Evolutionary conservation across 2,888 invertebrate species (phyloP).

Genomic region (Acheta domesticus): DNA sequence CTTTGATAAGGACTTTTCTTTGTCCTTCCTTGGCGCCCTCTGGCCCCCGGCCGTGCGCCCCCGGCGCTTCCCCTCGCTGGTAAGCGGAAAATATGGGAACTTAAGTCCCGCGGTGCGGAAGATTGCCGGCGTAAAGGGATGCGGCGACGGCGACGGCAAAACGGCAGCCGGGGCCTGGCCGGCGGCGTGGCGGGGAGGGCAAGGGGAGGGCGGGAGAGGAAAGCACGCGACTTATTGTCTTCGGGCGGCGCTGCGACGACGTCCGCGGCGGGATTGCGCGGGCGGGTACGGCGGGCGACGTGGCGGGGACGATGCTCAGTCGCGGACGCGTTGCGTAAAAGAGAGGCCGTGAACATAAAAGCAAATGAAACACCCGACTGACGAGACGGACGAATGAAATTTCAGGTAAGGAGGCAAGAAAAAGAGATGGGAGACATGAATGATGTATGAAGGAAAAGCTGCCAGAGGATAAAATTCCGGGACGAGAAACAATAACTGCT

Average conservation of each 20-base stretch:
- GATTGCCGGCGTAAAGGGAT: conserved; percentile 23
- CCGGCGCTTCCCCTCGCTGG: conserved; percentile 11
- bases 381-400: not conserved
- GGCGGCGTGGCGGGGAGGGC: too few species aligned
- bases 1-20: conserved; percentile 5
- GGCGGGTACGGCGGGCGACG: not conserved
- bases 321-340: not conserved
- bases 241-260: not conserved
- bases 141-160: not conserved
- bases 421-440: not conserved
- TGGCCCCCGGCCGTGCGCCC: not conserved
- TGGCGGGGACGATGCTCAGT: not conserved
- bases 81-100: conserved; percentile 26
- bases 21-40: not conserved
- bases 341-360: not conserved
- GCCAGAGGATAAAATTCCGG: not conserved
- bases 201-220: too few species aligned
- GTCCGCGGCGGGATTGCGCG: not conserved
- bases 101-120: conserved; percentile 26
- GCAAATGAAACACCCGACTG: not conserved
- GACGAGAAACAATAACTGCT: conserved; percentile 2
- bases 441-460: conserved; percentile 1
- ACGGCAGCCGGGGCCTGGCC: not conserved
- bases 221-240: conserved; percentile 19
- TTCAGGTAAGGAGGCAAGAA: not conserved